A percentile compares a stretch with the other conserved stretches of the same genome.
phyloP scores from a whole-genome alignment of 1,140 invertebrate genomes.

The Belonocnema kinseyi region DNA sequence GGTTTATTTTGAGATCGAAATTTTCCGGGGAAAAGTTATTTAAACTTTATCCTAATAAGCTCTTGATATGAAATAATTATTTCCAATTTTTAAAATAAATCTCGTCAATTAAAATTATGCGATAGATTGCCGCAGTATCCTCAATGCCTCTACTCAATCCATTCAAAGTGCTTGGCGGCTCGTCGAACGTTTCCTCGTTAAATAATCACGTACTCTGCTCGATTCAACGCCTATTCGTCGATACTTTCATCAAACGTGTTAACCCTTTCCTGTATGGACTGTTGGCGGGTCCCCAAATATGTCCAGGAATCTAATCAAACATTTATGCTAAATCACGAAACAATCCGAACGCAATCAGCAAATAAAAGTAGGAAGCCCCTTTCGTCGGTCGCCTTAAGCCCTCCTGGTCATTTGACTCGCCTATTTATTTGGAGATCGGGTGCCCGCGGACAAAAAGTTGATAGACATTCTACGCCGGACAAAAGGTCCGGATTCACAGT shows the following conservation, averaged over 20 bases:
- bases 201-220: conserved; percentile 23
- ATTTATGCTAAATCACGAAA: conserved; percentile 78
- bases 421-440: conserved; percentile 67
- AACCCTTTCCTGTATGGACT: background rate
- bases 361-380: conserved; percentile 73
- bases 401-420: conserved; percentile 75
- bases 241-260: background rate
- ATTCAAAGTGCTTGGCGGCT: background rate
- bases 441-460: conserved; percentile 71
- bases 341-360: conserved; percentile 76
- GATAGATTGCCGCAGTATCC: background rate
- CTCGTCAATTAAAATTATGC: no score
- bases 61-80: no score
- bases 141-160: background rate
- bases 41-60: no score
- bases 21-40: no score
- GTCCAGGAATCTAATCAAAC: conserved; percentile 75
- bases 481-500: conserved; percentile 59
- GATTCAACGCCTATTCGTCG: background rate
- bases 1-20: no score
- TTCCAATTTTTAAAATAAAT: no score
- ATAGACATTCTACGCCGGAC: conserved; percentile 68
- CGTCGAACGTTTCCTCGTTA: conserved; percentile 9
- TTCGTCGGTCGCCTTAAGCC: conserved; percentile 68
- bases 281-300: conserved; percentile 49